Evolutionary conservation across 1,140 invertebrate species (phyloP), one percentile per base, ranked within the genome.

Genomic region (Drosophila auraria): DNA sequence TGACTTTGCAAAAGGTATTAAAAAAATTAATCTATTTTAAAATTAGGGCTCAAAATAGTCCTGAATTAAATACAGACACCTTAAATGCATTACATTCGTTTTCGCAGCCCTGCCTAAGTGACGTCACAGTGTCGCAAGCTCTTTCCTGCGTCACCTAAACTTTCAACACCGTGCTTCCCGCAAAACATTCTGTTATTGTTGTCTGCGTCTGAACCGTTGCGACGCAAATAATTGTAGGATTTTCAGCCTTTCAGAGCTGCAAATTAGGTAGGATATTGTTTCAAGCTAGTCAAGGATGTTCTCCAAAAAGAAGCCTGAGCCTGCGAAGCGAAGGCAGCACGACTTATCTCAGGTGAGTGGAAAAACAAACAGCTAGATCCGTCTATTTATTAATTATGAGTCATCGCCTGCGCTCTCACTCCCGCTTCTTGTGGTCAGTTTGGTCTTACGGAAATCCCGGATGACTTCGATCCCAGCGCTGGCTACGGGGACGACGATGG

Each of bases 401-500:
- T 91, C 82, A 91, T 80, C 47, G 49, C 7, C 36, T 42, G 4
- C 81, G 23, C 70, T 36, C 38, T 62, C 17, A 30, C 36, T 40
- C 12, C 14, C 7, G 9, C n/a, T 36, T 66, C 2, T 33, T 47
- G 72, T 89, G 78, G 82, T 76, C 83, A 97, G 96, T 96, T 95
- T 94, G 97, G 96, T 14, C 94, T 97, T 69, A 94, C 97, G 86
- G 95, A 96, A 93, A 95, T 97, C 50, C 95, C 95, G 56, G 94
- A 95, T 65, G 93, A 95, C 74, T 94, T 96, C 74, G 91, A 92
- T 91, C 94, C 95, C 80, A 93, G 95, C 64, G 94, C 93, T 45
- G 93, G 93, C 15, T 83, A 71, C 45, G 91, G 75, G 0, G 94
- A 94, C 78, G 93, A 94, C 61, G 95, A 95, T 83, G 94, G 92